Evolutionary conservation across 1,140 invertebrate genomes (phyloP), one percentile per base, ranked within the genome.

Genomic region (Uloborus diversus): DNA sequence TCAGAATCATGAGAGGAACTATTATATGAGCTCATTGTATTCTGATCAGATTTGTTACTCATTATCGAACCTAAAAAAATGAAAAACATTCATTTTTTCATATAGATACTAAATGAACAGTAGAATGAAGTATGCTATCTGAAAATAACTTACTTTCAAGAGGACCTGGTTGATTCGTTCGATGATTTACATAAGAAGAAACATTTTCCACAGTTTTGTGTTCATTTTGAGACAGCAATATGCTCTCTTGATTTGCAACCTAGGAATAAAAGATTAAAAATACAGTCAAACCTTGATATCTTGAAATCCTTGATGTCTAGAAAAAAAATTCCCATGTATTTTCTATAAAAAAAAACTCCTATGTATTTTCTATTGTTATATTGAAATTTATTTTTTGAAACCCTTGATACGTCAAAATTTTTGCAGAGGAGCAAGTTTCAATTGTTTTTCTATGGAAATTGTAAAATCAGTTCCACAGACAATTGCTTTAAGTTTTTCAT

Each of bases 151-250:
- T 79, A 79, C 76, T 32, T 23, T 79, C 76, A 27, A 79, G 35
- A 59, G 32, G 59, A 3, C 51, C 64, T 28, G 64, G 28, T 37
- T 79, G 76, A 79, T 79, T 79, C 69, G 76, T 33, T 69, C 76
- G 76, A 62, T 79, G 76, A 61, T 79, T 79, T 20, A 79, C 65
- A 61, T 69, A 79, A 3, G 76, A 79, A 33, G 76, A 79, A 25
- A 79, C 76, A 61, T 79, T 79, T 61, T 79, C 76, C 17, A 79
- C 64, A 79, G 11, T 79, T 69, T 79, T 79, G 30, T 79, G 76
- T 30, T 79, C 76, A 69, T 14, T 69, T 28, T 79, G 76, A 4
- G 64, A 69, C n/a, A 79, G 17, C 9, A 79, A 56, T 53, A 79
- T 47, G 20, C 64, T 69, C 11, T 79, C 76, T 47, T 79, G 76